Percentiles rank a stretch among this genome's conserved stretches.
These are phyloP conservation scores for Lepidostoma basale DNA, from an alignment of 1,140 invertebrate species.

Conservation along the genomic window DNA sequence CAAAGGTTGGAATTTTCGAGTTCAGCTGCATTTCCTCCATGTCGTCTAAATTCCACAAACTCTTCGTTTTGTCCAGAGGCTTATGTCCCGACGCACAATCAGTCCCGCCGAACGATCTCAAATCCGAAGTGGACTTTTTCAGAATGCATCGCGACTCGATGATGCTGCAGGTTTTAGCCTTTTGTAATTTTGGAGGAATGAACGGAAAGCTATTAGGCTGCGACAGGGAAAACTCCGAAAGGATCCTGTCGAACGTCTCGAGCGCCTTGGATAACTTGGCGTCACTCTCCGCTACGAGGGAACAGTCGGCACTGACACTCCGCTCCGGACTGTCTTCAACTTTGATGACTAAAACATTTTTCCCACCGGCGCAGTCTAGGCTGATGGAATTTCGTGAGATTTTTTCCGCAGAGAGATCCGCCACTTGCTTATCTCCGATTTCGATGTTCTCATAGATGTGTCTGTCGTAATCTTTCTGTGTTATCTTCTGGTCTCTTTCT, in stretches of 20 bases:
- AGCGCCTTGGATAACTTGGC: slow-evolving; percentile 66
- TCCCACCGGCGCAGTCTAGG: neutral
- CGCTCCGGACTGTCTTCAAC: slow-evolving; percentile 17
- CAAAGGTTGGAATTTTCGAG: slow-evolving; percentile 50
- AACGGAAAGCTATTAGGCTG: slow-evolving; percentile 46
- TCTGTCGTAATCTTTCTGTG: slow-evolving; percentile 31
- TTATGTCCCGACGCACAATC: slow-evolving; percentile 54
- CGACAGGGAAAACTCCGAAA: slow-evolving; percentile 57
- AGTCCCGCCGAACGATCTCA: slow-evolving; percentile 50
- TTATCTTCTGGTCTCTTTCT: slow-evolving; percentile 44
- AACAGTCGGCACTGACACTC: neutral
- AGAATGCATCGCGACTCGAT: slow-evolving; percentile 67
- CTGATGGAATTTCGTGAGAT: slow-evolving; percentile 10
- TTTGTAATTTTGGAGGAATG: slow-evolving; percentile 62
- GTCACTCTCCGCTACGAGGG: slow-evolving; percentile 48
- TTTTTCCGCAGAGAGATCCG: slow-evolving; percentile 18
- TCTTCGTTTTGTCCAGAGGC: slow-evolving; percentile 60
- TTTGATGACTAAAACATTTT: slow-evolving; percentile 46
- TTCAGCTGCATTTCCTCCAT: slow-evolving; percentile 58
- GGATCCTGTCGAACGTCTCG: slow-evolving; percentile 69
- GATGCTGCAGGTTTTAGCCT: slow-evolving; percentile 68
- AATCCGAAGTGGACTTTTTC: slow-evolving; percentile 54
- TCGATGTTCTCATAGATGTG: slow-evolving; percentile 60
- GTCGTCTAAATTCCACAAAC: slow-evolving; percentile 62
- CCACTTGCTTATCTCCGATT: slow-evolving; percentile 42